Evolutionary conservation across 2,888 invertebrate species (phyloP), one percentile per base, ranked within the genome.

Genomic region (Elaeidobius kamerunicus): DNA sequence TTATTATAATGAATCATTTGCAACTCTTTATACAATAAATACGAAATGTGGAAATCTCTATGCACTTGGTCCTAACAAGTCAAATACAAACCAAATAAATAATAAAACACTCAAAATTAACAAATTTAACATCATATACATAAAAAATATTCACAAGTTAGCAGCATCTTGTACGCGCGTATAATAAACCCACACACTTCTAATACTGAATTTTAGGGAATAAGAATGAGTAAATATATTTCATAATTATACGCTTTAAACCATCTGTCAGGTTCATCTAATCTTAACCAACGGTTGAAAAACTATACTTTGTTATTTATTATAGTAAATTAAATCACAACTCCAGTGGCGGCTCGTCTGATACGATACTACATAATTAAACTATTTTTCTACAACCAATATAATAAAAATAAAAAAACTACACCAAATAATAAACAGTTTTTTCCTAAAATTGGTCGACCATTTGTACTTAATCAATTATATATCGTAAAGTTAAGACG

Each of bases 1-100:
- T 61, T 57, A 59, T 60, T 57, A 60, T 59, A 59, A 58, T 51
- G 54, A 55, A 60, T 60, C 59, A 57, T 60, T 58, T 59, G 58
- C 55, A 60, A 61, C 57, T 56, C 54, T 62, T 59, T 61, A 60
- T 60, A 62, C 60, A 62, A 60, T 62, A 62, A 62, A 67, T 67
- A 68, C 66, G 64, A 68, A 52, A 66, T 60, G 66, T 67, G 65
- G 64, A 66, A 66, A 67, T 67, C 65, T 66, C 63, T 62, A 62
- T 51, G 28, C 38, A 41, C 41, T 69, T 68, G 68, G 68, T 69
- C 68, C 67, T 69, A 69, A 68, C 65, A 67, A 64, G 65, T 52
- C 61, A 63, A 67, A 65, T 65, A 64, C 61, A 52, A 45, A 39
- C 27, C 32, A 52, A n/a, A 51, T 53, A 55, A 57, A 59, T 57